Evolutionary conservation across 2,888 invertebrate species (phyloP).

Genomic region (Ecdyonurus torrentis): DNA sequence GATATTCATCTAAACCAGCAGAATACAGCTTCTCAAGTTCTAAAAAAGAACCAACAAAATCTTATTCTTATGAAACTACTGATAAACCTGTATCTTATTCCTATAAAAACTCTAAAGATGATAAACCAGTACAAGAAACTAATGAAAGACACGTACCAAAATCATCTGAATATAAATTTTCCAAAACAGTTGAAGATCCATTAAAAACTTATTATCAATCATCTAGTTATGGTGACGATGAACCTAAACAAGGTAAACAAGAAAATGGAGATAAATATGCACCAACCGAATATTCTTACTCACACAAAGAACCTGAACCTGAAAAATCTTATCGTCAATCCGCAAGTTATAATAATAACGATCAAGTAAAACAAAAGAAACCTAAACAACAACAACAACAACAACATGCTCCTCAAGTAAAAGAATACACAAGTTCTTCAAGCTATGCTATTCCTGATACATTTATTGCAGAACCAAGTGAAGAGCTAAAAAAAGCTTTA

Average conservation of each 20-base stretch:
- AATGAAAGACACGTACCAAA: neutral
- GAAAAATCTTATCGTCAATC: neutral
- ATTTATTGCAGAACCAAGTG: constrained; percentile 17
- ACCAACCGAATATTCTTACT: neutral
- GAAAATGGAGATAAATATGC: neutral
- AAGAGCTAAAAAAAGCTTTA: constrained; percentile 50
- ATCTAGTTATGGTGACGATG: neutral
- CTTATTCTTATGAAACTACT: neutral
- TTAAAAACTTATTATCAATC: neutral
- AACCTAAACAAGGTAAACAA: neutral
- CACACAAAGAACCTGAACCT: neutral
- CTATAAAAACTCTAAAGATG: neutral
- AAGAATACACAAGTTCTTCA: neutral
- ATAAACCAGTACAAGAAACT: neutral
- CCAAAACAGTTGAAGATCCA: neutral
- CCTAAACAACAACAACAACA: no score
- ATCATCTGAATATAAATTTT: neutral
- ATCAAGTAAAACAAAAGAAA: no score
- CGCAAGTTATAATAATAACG: neutral
- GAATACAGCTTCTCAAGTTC: neutral
- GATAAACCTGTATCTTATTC: neutral
- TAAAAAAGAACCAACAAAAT: neutral
- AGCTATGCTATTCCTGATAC: constrained; percentile 22
- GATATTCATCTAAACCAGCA: neutral
- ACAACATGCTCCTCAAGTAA: neutral